These are phyloP conservation scores for Sorex maritimensis DNA, from an alignment of 2,797 vertebrate species.

Conservation along the genomic window DNA sequence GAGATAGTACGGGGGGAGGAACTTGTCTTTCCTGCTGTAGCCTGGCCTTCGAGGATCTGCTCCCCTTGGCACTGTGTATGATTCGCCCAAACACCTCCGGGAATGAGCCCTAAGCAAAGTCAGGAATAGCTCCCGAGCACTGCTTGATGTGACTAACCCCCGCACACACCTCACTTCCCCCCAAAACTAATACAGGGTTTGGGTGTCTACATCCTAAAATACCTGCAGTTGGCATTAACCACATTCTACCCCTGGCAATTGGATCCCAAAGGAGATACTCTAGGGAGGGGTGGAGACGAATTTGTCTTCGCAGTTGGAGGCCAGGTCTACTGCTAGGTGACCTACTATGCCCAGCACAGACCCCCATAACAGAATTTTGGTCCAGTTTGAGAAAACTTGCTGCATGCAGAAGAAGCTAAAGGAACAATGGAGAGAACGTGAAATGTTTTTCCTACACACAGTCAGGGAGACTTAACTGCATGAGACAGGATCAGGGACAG, in stretches of 20 bases:
- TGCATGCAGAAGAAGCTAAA: background rate
- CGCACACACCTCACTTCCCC: no score
- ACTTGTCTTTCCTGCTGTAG: no score
- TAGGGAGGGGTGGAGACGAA: background rate
- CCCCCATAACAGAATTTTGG: background rate
- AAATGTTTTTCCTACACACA: background rate
- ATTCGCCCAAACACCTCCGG: no score
- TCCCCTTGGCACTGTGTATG: no score
- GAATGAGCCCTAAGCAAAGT: no score
- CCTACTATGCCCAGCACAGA: background rate
- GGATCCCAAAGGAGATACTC: background rate
- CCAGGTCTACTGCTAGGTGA: background rate
- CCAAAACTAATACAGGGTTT: slow-evolving; percentile 14
- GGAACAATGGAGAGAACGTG: background rate
- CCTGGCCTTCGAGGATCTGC: no score
- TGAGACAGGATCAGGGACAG: background rate
- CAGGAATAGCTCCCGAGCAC: no score
- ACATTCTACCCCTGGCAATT: background rate
- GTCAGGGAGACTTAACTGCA: no score
- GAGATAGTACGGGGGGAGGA: no score
- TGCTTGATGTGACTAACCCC: no score
- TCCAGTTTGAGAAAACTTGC: background rate
- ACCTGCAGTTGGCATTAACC: background rate
- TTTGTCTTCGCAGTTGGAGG: background rate
- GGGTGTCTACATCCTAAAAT: background rate